Percentiles rank a stretch among this genome's conserved stretches.
These are phyloP conservation scores for Zaprionus africanus DNA, from an alignment of 1,140 invertebrate genomes.

Conservation along the genomic window DNA sequence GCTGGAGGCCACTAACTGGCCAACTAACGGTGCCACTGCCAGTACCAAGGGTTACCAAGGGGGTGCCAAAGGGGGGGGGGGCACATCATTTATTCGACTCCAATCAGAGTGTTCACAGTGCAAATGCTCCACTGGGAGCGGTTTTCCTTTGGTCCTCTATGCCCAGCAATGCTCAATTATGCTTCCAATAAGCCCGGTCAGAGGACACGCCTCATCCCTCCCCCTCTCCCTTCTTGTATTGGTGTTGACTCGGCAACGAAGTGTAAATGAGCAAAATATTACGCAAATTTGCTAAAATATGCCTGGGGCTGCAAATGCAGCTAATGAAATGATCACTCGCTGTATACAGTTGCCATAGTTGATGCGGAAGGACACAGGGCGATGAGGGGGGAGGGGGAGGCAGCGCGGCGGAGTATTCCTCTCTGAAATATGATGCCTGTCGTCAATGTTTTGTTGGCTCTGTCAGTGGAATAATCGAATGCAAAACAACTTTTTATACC, in stretches of 20 bases:
- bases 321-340: constrained; percentile 57
- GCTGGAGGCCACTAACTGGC: constrained; percentile 9
- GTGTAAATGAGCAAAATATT: constrained; percentile 81
- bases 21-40: not conserved
- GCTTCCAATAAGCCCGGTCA: not conserved
- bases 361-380: not conserved
- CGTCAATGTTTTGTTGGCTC: constrained; percentile 29
- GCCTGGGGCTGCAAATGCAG: constrained; percentile 39
- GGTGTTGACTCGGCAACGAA: constrained; percentile 59
- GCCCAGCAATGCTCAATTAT: constrained; percentile 56
- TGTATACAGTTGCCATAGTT: not conserved
- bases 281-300: constrained; percentile 71
- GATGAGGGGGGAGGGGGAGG: too few relatives aligned
- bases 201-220: not conserved
- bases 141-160: constrained; percentile 47
- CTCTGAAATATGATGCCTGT: constrained; percentile 49
- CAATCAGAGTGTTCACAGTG: constrained; percentile 71
- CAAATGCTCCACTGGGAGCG: constrained; percentile 65
- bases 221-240: too few relatives aligned
- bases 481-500: constrained; percentile 69
- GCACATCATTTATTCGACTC: constrained; percentile 43
- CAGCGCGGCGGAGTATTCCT: not conserved
- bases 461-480: constrained; percentile 64
- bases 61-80: not conserved
- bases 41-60: not conserved